Percentiles rank a stretch among this genome's conserved stretches.
These are phyloP conservation scores for Rhadinocentrus ornatus DNA, from an alignment of 2,797 vertebrate genomes.

Conservation along the genomic window DNA sequence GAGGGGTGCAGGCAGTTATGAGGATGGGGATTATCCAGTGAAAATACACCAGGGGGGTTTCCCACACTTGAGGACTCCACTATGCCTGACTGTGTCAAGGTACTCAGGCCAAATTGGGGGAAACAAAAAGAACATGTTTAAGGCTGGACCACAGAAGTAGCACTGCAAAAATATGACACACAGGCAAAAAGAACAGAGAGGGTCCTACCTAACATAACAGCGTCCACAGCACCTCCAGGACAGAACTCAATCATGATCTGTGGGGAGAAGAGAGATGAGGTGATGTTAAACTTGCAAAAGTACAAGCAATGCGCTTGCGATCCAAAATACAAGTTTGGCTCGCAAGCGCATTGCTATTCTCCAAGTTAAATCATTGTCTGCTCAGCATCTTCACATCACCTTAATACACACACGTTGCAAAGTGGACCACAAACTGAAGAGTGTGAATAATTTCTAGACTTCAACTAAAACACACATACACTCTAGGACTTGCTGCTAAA, in stretches of 20 bases:
- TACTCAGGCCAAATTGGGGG: slow-evolving; percentile 1
- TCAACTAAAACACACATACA: neutral
- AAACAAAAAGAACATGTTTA: neutral
- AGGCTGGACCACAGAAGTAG: neutral
- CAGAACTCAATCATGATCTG: slow-evolving; percentile 99
- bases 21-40: slow-evolving; percentile 68
- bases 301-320: too few relatives aligned
- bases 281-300: slow-evolving; percentile 12
- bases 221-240: slow-evolving; percentile 94
- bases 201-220: slow-evolving; percentile 93
- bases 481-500: too few relatives aligned
- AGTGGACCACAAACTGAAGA: neutral
- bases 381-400: neutral
- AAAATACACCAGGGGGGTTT: slow-evolving; percentile 72
- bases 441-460: neutral
- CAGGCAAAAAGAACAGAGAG: neutral
- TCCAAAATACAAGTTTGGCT: too few relatives aligned
- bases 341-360: too few relatives aligned
- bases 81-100: slow-evolving; percentile 22
- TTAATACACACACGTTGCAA: slow-evolving; percentile 23
- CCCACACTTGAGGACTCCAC: slow-evolving; percentile 62
- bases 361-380: neutral
- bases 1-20: slow-evolving; percentile 52
- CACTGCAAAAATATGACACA: neutral
- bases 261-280: neutral